Evolutionary conservation across 2,888 invertebrate species (phyloP), one percentile per base, ranked within the genome.

Genomic region (Stenichneumon culpator): DNA sequence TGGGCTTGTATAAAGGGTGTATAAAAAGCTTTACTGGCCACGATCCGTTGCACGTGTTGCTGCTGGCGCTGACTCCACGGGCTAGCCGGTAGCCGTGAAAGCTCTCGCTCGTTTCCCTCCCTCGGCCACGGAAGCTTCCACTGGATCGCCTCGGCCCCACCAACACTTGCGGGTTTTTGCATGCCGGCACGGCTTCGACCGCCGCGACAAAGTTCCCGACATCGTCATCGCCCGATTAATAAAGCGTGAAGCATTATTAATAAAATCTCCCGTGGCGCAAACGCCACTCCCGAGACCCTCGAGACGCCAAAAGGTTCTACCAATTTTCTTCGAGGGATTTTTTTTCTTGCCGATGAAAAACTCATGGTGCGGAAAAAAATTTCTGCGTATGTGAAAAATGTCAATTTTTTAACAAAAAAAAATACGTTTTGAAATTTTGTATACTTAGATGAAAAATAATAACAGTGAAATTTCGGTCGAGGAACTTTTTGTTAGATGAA

Each of bases 21-120:
- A 87, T 86, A 87, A 88, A 88, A 88, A 87, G 83, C 88, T 88
- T 83, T 87, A 87, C 85, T 83, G 85, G 83, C 83, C 87, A 88
- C 87, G 82, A 87, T 86, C 86, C 82, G 86, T 82, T 81, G 84
- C 86, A 86, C 86, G 86, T 86, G 84, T 86, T 86, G 86, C 86
- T 84, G 44, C 22, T 25, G 28, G 47, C 50, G 47, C 79, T 28
- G 28, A 2, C 28, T 81, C 67, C 73, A 74, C 73, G 72, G 80
- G 68, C 86, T 84, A 63, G 72, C 78, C 79, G 69, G 81, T 79
- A 72, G 83, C 85, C 44, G 79, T 81, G 86, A 85, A 85, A 82
- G 79, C 74, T 81, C 78, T 82, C 82, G 28, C 70, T 82, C 68
- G 36, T 70, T 81, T 39, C 60, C 57, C 39, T 44, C 19, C 69